phyloP scores from a whole-genome alignment of 2,113 vertebrate species.

The Embiotoca jacksoni region DNA sequence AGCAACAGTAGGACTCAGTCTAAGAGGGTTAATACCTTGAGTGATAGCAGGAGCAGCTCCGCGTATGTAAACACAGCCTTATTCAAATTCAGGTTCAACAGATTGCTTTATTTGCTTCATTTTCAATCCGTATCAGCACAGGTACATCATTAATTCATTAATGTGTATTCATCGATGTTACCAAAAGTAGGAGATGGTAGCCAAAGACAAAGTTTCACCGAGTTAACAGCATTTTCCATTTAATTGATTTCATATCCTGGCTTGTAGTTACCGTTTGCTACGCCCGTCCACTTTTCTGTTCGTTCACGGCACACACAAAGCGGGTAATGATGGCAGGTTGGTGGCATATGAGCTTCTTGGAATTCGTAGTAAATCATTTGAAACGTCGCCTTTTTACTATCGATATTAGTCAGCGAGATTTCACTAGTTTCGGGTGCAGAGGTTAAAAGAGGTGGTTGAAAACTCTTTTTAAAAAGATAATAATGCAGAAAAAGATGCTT shows the following conservation, averaged over 20 bases:
- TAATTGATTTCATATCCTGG: not conserved
- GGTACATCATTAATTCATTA: not conserved
- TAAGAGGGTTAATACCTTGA: slow-evolving; percentile 43
- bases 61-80: slow-evolving; percentile 29
- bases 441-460: too few species aligned
- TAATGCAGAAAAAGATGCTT: too few species aligned
- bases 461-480: too few species aligned
- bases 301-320: not conserved
- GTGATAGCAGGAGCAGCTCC: slow-evolving; percentile 23
- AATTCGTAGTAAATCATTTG: too few species aligned
- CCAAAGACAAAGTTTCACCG: not conserved
- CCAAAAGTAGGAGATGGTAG: not conserved
- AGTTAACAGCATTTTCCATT: not conserved
- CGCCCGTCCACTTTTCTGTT: too few species aligned
- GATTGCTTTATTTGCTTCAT: not conserved
- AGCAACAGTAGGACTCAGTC: slow-evolving; percentile 31
- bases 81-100: slow-evolving; percentile 17
- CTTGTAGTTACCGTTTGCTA: not conserved
- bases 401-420: too few species aligned
- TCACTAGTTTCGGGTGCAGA: too few species aligned
- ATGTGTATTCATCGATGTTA: not conserved
- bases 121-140: not conserved
- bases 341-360: too few species aligned
- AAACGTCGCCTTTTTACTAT: too few species aligned
- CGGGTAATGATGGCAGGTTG: not conserved